These are phyloP conservation scores for Lasaia peninsularis DNA, from an alignment of 1,140 invertebrate genomes.

Conservation along the genomic window DNA sequence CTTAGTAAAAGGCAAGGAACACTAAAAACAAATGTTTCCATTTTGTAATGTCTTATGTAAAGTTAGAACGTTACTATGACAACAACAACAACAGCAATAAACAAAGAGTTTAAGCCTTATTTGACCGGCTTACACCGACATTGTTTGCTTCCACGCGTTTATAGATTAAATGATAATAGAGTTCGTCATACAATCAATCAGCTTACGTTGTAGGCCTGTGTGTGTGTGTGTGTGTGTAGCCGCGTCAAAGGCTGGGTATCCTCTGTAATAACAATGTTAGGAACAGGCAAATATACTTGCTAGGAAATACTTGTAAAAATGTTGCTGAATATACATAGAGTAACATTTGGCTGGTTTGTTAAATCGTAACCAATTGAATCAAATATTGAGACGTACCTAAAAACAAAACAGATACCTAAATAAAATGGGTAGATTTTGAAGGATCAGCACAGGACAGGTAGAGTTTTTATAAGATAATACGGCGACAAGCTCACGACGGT, in stretches of 20 bases:
- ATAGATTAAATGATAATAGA: conserved; percentile 25
- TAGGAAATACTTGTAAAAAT: too few species aligned
- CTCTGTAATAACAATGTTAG: conserved; percentile 4
- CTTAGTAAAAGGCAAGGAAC: too few species aligned
- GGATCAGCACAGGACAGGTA: too few species aligned
- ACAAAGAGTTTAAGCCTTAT: neutral
- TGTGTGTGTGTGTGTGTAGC: conserved; percentile 3
- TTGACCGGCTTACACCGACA: conserved; percentile 2
- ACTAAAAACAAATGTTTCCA: too few species aligned
- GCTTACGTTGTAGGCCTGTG: conserved; percentile 13
- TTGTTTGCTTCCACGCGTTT: conserved; percentile 14
- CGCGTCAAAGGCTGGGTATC: conserved; percentile 12
- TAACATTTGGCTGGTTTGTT: too few species aligned
- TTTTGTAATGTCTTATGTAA: neutral
- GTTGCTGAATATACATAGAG: too few species aligned
- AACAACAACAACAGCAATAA: conserved; percentile 1
- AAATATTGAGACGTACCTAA: too few species aligned
- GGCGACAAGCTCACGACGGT: too few species aligned
- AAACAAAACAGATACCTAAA: too few species aligned
- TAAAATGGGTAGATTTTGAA: too few species aligned
- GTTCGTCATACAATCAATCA: conserved; percentile 25
- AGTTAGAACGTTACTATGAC: neutral
- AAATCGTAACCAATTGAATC: too few species aligned
- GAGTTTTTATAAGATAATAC: too few species aligned
- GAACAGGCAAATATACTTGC: neutral